Evolutionary conservation across 2,888 invertebrate genomes (phyloP).

Genomic region (Cybosia mesomella): DNA sequence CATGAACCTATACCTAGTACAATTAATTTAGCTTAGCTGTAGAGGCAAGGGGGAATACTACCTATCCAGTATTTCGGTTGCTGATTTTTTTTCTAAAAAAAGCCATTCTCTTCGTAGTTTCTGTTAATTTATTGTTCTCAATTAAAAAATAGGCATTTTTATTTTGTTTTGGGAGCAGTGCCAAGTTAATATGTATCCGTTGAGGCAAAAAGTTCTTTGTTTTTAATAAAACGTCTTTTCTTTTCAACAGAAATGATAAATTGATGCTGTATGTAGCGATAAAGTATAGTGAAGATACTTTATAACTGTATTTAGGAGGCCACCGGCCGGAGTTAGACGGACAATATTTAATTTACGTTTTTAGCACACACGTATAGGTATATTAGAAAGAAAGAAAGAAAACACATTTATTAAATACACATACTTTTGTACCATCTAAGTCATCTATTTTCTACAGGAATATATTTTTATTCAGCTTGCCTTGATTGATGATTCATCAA

Average conservation of each 20-base stretch:
- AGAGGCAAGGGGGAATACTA: too few species aligned
- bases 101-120: neutral
- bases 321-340: neutral
- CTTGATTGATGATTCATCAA: too few species aligned
- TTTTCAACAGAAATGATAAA: neutral
- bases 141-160: slow-evolving; percentile 7
- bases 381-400: too few species aligned
- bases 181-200: slow-evolving; percentile 3
- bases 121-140: neutral
- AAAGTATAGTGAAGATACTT: neutral
- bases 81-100: neutral
- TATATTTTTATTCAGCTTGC: too few species aligned
- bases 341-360: too few species aligned
- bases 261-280: neutral
- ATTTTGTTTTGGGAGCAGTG: slow-evolving; percentile 2
- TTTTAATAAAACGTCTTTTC: slow-evolving; percentile 1
- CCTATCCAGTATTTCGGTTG: neutral
- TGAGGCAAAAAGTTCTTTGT: slow-evolving; percentile 10
- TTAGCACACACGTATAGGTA: too few species aligned
- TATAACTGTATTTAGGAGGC: slow-evolving; percentile 14
- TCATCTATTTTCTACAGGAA: too few species aligned
- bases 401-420: too few species aligned
- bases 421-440: too few species aligned
- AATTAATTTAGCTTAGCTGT: too few species aligned
- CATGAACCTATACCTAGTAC: too few species aligned